Conservation (phyloP, 1,140 invertebrate genomes). For the Cherax quadricarinatus region DNA sequence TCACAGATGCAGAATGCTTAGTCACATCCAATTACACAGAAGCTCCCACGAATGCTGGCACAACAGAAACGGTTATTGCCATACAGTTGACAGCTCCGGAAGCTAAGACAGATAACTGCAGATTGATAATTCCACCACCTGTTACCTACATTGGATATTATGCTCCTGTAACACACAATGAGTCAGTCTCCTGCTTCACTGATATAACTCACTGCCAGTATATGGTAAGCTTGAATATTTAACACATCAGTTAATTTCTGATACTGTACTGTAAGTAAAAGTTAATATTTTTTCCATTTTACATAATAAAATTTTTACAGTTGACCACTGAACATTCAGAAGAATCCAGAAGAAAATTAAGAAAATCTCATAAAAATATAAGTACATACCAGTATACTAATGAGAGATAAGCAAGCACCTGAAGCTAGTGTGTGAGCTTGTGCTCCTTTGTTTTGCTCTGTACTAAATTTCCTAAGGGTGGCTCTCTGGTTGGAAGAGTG, state of each 20-base stretch:
- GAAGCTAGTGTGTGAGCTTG: too few relatives aligned
- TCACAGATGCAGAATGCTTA: slow-evolving; percentile 43
- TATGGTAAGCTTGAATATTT: background rate
- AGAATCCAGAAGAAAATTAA: too few relatives aligned
- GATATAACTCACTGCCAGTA: background rate
- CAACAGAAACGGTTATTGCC: slow-evolving; percentile 35
- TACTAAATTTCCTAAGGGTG: too few relatives aligned
- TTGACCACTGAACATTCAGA: too few relatives aligned
- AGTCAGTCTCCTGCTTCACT: background rate
- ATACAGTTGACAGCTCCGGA: slow-evolving; percentile 51
- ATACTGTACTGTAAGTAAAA: too few relatives aligned
- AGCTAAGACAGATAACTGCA: slow-evolving; percentile 1
- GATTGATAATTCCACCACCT: slow-evolving; percentile 37
- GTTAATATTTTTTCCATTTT: too few relatives aligned
- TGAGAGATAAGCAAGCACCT: too few relatives aligned
- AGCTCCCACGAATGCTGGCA: slow-evolving; percentile 29
- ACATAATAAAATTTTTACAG: too few relatives aligned
- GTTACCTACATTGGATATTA: slow-evolving; percentile 51
- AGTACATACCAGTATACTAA: too few relatives aligned
- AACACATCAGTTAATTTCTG: background rate
- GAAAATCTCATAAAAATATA: too few relatives aligned
- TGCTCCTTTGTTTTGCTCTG: too few relatives aligned
- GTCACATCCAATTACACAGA: slow-evolving; percentile 28
- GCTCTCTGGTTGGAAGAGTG: too few relatives aligned
- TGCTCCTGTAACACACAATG: background rate